Evolutionary conservation across 2,888 invertebrate genomes (phyloP).

Genomic region (Watsonalla cultraria): DNA sequence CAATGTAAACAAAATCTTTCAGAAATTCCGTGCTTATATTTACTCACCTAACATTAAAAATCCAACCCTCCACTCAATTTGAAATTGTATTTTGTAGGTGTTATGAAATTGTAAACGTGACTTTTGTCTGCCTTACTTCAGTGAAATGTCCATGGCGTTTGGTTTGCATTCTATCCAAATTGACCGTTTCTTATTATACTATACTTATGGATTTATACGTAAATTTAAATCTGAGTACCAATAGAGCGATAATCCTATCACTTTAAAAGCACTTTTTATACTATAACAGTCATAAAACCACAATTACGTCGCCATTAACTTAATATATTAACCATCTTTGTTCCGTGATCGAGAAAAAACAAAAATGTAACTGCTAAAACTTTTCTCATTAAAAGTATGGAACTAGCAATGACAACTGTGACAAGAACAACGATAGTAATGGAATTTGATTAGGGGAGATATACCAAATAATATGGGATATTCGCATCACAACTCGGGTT

Average conservation of each 20-base stretch:
- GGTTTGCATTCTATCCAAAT: too few species aligned
- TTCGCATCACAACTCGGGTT: too few species aligned
- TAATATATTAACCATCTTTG: constrained; percentile 10
- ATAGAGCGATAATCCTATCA: constrained; percentile 2
- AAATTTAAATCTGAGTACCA: constrained; percentile 3
- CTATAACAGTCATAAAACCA: constrained; percentile 12
- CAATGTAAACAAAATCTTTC: constrained; percentile 45
- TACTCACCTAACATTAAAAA: too few species aligned
- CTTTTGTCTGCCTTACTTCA: neutral
- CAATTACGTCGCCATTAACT: constrained; percentile 18
- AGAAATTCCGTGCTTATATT: neutral
- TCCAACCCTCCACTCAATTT: too few species aligned
- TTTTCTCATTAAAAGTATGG: neutral
- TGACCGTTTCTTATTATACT: neutral
- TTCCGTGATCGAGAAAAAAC: constrained; percentile 1
- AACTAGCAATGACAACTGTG: neutral
- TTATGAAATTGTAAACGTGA: neutral
- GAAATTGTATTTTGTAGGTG: neutral
- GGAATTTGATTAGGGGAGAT: too few species aligned
- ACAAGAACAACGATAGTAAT: constrained; percentile 3
- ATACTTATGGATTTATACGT: neutral
- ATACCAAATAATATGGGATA: too few species aligned
- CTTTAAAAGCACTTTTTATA: constrained; percentile 2
- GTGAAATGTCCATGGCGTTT: neutral
- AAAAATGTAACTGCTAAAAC: constrained; percentile 27